These are phyloP conservation scores for Diarsia brunnea DNA, from an alignment of 2,888 invertebrate genomes.

Conservation along the genomic window DNA sequence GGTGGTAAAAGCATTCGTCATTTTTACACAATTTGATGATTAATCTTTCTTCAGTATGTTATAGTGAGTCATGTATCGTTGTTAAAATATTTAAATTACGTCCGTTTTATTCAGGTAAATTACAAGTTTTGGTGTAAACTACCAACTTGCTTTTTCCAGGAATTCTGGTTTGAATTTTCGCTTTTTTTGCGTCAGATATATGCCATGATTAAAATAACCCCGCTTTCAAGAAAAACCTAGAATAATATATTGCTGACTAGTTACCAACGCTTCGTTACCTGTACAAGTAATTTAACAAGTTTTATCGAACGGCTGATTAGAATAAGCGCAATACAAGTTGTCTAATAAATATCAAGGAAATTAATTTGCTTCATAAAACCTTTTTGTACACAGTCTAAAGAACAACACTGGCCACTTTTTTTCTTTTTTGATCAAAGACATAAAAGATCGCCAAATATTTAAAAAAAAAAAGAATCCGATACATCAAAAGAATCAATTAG, in stretches of 20 bases:
- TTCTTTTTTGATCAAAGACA: conserved; percentile 8
- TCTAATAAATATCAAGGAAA: conserved; percentile 43
- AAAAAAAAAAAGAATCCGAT: conserved; percentile 61
- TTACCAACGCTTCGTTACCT: neutral
- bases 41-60: conserved; percentile 34
- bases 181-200: neutral
- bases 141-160: conserved; percentile 6
- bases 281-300: conserved; percentile 8
- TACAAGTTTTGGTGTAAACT: conserved; percentile 8
- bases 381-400: conserved; percentile 45
- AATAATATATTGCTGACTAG: neutral
- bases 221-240: neutral
- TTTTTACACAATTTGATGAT: conserved; percentile 47
- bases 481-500: conserved; percentile 72
- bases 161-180: neutral
- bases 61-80: conserved; percentile 48
- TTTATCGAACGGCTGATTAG: conserved; percentile 9
- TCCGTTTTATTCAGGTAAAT: conserved; percentile 24
- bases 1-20: conserved; percentile 52
- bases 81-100: conserved; percentile 41
- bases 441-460: conserved; percentile 38
- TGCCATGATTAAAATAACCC: neutral
- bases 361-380: conserved; percentile 41
- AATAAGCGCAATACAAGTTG: conserved; percentile 39
- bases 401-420: conserved; percentile 29